Evolutionary conservation across 2,113 vertebrate species (phyloP), one percentile per base, ranked within the genome.

Genomic region (Furnarius figulus): DNA sequence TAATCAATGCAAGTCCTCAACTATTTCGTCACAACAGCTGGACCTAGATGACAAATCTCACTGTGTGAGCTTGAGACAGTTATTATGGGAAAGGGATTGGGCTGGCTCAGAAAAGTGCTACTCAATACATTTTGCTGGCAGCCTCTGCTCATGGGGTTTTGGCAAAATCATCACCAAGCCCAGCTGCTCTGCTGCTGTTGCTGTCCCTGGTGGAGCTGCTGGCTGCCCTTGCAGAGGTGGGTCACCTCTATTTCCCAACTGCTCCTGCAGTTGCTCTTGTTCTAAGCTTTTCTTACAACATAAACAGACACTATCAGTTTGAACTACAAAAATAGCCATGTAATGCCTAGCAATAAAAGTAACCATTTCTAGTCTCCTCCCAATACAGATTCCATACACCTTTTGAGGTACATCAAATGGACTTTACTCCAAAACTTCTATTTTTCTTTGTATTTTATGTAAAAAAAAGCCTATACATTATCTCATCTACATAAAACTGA

Each of bases 231-330:
- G 68, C 59, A 74, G 59, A 76, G n/a, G 63, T 80, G 58, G 10
- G 49, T 86, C 65, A 93, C 50, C 39, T 74, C 56, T 30, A 47
- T 42, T 92, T 77, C 84, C 74, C 35, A 84, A 37, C 9, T 8
- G 13, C 12, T 83, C 40, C 52, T 2, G 1, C 1, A 1, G 27
- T 21, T 1, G 0, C 49, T 75, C 18, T 75, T 14, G 3, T 72
- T 62, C 58, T 90, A 73, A 73, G 67, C 14, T 90, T 40, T 85
- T 66, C 78, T 73, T 88, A 53, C 40, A 91, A 75, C 44, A 59
- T 58, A 83, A 96, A 70, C 78, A 82, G 28, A 63, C 5, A 8
- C 44, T 67, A 82, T 49, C 70, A 49, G 44, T 47, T 52, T 61
- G 44, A 89, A 78, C 35, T 39, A 55, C 40, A 53, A 52, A 75